Evolutionary conservation across 1,140 invertebrate genomes (phyloP).

Genomic region (Pissodes strobi): DNA sequence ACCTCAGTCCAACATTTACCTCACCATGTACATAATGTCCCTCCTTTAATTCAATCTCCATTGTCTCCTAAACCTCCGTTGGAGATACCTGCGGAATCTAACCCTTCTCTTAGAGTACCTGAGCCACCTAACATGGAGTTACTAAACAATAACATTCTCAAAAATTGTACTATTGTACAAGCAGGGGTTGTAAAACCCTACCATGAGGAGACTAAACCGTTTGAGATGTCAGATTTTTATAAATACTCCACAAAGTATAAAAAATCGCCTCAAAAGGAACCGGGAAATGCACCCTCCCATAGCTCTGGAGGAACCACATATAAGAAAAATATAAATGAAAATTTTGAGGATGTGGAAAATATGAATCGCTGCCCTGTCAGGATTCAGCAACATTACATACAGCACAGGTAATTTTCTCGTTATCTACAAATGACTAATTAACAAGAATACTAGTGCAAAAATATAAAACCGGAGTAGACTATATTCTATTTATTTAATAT

Average conservation of each 20-base stretch:
- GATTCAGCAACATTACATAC: conserved; percentile 8
- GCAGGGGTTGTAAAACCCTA: conserved; percentile 89
- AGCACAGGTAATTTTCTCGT: conserved; percentile 13
- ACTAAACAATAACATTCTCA: conserved; percentile 65
- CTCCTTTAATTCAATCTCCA: conserved; percentile 38
- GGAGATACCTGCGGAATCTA: conserved; percentile 51
- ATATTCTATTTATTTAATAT: no score
- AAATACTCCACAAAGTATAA: conserved; percentile 90
- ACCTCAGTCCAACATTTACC: conserved; percentile 12
- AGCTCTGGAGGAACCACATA: background rate
- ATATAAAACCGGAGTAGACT: no score
- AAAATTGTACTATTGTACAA: conserved; percentile 82
- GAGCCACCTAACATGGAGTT: conserved; percentile 51
- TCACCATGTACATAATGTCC: conserved; percentile 22
- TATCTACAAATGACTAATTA: no score
- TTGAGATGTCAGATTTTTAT: conserved; percentile 96
- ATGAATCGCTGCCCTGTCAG: conserved; percentile 12
- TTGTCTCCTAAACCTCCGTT: conserved; percentile 49
- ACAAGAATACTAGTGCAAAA: no score
- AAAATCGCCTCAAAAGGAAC: conserved; percentile 45
- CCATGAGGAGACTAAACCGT: conserved; percentile 91
- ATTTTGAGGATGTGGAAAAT: conserved; percentile 33
- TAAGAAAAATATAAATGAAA: conserved; percentile 37
- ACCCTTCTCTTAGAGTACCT: conserved; percentile 50
- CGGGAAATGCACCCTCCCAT: background rate